Evolutionary conservation across 2,113 vertebrate genomes (phyloP).

Genomic region (Motacilla tschutschensis): DNA sequence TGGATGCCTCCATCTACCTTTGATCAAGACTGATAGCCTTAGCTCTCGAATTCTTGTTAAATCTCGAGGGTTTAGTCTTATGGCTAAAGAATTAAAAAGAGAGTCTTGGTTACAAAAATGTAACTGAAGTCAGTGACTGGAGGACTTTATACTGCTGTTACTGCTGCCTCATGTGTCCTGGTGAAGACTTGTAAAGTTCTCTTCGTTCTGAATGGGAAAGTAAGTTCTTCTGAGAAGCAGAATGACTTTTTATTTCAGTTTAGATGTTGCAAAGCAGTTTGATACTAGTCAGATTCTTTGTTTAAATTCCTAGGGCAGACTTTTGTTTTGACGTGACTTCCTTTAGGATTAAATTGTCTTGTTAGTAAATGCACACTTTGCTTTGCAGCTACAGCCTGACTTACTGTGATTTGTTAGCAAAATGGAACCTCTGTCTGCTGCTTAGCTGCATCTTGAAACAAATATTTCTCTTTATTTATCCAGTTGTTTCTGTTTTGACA

Average conservation of each 20-base stretch:
- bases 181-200: slow-evolving; percentile 8
- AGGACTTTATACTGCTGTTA: background rate
- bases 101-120: background rate
- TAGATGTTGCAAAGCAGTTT: background rate
- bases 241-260: background rate
- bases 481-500: slow-evolving; percentile 8
- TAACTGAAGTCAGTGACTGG: background rate
- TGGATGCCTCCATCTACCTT: background rate
- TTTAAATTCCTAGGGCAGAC: background rate
- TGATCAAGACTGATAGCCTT: background rate
- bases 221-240: background rate
- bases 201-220: background rate
- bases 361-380: background rate
- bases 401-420: background rate
- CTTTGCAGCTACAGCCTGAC: background rate
- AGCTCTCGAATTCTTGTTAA: background rate
- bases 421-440: background rate
- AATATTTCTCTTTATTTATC: background rate
- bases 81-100: background rate
- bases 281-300: background rate
- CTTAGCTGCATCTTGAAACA: background rate
- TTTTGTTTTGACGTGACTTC: background rate
- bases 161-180: background rate
- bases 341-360: background rate
- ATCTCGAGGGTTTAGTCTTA: slow-evolving; percentile 24